These are phyloP conservation scores for Catostomus latipinnis DNA, from an alignment of 2,797 vertebrate genomes.

Conservation along the genomic window DNA sequence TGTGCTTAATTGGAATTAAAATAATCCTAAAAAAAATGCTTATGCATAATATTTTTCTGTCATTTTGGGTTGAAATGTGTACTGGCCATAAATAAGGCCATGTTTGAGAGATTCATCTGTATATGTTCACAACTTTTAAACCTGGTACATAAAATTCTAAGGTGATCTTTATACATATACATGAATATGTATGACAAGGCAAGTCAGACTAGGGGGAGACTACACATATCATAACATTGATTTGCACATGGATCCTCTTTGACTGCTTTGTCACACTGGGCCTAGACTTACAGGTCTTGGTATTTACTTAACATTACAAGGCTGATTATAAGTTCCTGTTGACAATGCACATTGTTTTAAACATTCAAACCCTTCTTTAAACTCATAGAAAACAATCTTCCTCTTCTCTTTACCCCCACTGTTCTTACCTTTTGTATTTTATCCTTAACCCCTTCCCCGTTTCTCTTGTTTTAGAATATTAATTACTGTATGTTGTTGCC, in stretches of 20 bases:
- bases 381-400: constrained; percentile 14
- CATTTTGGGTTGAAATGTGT: background rate
- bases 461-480: background rate
- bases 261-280: constrained; percentile 9
- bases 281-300: background rate
- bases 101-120: background rate
- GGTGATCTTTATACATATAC: background rate
- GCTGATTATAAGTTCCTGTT: background rate
- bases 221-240: background rate
- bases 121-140: constrained; percentile 8
- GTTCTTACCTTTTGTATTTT: constrained; percentile 34
- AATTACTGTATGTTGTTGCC: background rate
- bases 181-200: background rate
- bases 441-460: background rate
- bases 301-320: no score
- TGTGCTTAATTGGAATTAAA: no score
- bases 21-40: background rate
- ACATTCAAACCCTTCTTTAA: background rate
- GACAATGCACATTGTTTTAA: background rate
- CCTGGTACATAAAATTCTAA: background rate
- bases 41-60: constrained; percentile 2
- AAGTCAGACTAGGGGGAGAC: background rate
- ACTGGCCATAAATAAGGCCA: background rate
- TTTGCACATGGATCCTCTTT: background rate
- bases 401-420: background rate